Percentiles rank a stretch among this genome's conserved stretches.
phyloP scores from a whole-genome alignment of 2,888 invertebrate genomes.

The Teleiodes luculella region DNA sequence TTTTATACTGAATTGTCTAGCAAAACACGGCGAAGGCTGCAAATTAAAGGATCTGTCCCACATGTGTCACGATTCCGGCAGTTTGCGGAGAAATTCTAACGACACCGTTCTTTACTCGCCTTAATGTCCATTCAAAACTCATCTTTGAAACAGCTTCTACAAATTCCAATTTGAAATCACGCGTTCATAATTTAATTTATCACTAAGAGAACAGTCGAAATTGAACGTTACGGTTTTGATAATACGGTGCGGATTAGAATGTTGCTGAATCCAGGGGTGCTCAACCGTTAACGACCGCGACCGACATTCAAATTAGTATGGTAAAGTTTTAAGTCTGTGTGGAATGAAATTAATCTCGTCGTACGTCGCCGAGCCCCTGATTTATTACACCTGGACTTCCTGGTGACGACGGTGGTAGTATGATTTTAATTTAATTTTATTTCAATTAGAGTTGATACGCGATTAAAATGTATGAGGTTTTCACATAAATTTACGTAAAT shows the following conservation, averaged over 20 bases:
- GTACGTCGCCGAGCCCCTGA: constrained; percentile 30
- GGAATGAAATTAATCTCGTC: constrained; percentile 34
- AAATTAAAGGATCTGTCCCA: constrained; percentile 17
- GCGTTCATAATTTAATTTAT: constrained; percentile 11
- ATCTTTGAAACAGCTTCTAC: neutral
- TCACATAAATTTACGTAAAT: neutral
- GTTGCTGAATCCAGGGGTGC: constrained; percentile 20
- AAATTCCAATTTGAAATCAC: constrained; percentile 16
- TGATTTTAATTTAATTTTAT: constrained; percentile 25
- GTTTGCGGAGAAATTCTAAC: constrained; percentile 10
- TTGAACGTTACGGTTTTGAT: neutral
- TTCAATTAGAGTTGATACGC: neutral
- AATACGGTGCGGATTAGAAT: constrained; percentile 1
- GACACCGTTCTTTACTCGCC: constrained; percentile 11
- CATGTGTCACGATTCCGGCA: constrained; percentile 23
- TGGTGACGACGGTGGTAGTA: constrained; percentile 18
- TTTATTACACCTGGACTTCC: constrained; percentile 40
- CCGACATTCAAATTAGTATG: constrained; percentile 32
- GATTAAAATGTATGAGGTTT: neutral
- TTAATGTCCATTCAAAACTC: constrained; percentile 18
- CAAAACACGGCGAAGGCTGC: constrained; percentile 11
- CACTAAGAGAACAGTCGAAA: neutral
- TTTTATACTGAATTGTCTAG: neutral
- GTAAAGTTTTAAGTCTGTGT: constrained; percentile 32
- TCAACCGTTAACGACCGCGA: constrained; percentile 27